Percentiles rank a stretch among this genome's conserved stretches.
Conservation (phyloP, 2,888 invertebrate species). For the Ormia ochracea region DNA sequence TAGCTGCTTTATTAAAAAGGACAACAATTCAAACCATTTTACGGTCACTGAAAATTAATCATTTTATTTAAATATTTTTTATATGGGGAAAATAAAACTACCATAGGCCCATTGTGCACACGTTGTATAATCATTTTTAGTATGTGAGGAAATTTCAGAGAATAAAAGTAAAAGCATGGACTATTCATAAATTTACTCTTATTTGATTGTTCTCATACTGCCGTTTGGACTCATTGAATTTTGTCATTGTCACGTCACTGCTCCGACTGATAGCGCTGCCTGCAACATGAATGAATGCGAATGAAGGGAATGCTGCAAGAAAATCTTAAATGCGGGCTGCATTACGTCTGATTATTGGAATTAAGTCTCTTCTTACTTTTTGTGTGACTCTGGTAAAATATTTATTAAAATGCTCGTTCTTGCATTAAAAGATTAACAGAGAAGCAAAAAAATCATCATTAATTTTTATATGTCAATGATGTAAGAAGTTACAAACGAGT, state of each 20-base stretch:
- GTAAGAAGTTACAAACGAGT: conserved; percentile 21
- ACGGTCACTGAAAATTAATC: too few species aligned
- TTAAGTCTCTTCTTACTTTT: not conserved
- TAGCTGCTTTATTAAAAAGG: too few species aligned
- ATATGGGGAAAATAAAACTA: too few species aligned
- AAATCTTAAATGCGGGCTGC: conserved; percentile 40
- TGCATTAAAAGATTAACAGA: not conserved
- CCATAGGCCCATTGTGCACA: too few species aligned
- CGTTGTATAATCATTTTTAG: not conserved
- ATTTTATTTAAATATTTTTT: too few species aligned
- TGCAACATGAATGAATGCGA: not conserved
- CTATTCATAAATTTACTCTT: not conserved
- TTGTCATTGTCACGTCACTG: conserved; percentile 23
- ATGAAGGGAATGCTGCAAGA: conserved; percentile 5
- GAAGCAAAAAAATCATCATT: conserved; percentile 4
- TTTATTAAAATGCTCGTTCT: conserved; percentile 9
- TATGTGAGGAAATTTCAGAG: not conserved
- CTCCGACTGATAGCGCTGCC: not conserved
- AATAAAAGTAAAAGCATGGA: not conserved
- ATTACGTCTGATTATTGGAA: conserved; percentile 31
- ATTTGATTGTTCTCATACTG: not conserved
- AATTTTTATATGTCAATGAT: conserved; percentile 36
- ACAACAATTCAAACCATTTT: too few species aligned
- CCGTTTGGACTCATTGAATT: conserved; percentile 5
- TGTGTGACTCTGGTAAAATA: conserved; percentile 10